phyloP scores from a whole-genome alignment of 2,888 invertebrate species.

The Meiosimyza decipiens region DNA sequence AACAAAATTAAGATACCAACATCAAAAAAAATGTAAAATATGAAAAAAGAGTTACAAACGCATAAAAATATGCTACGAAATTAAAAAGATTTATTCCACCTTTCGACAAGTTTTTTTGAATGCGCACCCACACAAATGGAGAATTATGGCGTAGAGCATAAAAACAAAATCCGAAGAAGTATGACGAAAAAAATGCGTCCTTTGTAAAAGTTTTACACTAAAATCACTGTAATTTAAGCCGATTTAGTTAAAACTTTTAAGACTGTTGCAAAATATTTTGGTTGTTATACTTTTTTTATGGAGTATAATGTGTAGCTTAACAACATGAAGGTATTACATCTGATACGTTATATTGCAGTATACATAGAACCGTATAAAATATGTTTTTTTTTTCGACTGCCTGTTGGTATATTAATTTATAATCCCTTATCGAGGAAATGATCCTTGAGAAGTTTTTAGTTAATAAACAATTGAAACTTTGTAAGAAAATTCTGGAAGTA shows the following conservation, averaged over 20 bases:
- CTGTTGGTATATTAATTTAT: neutral
- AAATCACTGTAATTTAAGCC: neutral
- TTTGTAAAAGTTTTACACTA: neutral
- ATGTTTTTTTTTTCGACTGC: neutral
- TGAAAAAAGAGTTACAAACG: neutral
- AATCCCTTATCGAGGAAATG: neutral
- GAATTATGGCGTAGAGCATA: neutral
- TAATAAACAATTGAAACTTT: neutral
- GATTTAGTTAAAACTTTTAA: no score
- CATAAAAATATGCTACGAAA: neutral
- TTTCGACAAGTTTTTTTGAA: neutral
- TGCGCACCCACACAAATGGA: neutral
- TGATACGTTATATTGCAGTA: neutral
- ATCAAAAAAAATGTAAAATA: neutral
- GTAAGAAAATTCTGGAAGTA: no score
- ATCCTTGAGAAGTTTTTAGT: neutral
- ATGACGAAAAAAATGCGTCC: neutral
- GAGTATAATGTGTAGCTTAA: no score
- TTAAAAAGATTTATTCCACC: constrained; percentile 2
- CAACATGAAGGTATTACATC: no score
- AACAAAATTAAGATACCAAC: neutral
- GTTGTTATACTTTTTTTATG: no score
- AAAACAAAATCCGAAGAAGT: neutral
- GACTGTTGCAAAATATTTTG: no score
- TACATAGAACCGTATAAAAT: neutral